Conservation (phyloP, 2,888 invertebrate species). For the Spodoptera littoralis region DNA sequence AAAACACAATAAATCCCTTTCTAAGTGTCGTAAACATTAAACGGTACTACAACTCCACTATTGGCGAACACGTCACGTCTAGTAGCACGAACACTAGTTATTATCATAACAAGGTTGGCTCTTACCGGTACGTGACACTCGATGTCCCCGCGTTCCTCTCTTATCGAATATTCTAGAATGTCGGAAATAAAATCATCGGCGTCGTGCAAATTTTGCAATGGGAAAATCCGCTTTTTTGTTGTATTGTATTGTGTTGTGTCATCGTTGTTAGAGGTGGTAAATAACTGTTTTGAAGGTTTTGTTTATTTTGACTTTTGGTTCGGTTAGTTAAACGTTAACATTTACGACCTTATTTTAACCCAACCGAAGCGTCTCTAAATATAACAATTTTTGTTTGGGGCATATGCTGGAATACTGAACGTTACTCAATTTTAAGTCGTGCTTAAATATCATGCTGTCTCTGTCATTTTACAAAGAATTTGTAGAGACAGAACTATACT, state of each 20-base stretch:
- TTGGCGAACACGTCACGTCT: conserved; percentile 44
- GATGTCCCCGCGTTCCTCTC: conserved; percentile 34
- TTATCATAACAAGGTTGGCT: conserved; percentile 57
- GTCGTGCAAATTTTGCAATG: conserved; percentile 23
- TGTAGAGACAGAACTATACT: too few species aligned
- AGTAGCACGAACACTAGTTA: conserved; percentile 42
- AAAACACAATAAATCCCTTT: conserved; percentile 12
- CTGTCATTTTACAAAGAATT: too few species aligned
- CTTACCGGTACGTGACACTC: conserved; percentile 51
- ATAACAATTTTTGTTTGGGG: too few species aligned
- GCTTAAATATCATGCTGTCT: too few species aligned
- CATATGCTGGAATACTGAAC: too few species aligned
- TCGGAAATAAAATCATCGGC: conserved; percentile 44
- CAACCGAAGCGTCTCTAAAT: too few species aligned
- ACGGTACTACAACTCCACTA: conserved; percentile 21
- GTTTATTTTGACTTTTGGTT: too few species aligned
- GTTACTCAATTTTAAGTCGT: too few species aligned
- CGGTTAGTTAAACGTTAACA: too few species aligned
- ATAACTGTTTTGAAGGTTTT: background rate
- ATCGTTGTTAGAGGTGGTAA: conserved; percentile 8
- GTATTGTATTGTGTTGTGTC: background rate
- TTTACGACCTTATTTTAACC: too few species aligned
- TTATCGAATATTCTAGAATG: conserved; percentile 48
- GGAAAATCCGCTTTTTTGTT: conserved; percentile 25
- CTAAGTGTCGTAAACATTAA: conserved; percentile 24